Conservation (phyloP, 2,888 invertebrate genomes). For the Cataglyphis livida region DNA sequence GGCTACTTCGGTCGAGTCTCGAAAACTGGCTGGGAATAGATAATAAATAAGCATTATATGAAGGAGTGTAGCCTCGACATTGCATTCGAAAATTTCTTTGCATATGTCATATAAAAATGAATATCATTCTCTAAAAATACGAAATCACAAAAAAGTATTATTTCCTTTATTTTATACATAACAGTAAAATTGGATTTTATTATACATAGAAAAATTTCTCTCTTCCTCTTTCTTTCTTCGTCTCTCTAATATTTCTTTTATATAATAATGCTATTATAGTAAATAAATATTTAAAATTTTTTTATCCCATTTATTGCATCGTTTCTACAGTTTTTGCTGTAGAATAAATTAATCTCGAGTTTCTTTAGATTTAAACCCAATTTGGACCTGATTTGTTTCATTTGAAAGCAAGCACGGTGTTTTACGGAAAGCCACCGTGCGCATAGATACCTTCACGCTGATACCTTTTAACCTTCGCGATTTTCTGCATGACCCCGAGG, state of each 20-base stretch:
- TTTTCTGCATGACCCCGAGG: slow-evolving; percentile 76
- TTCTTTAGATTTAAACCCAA: neutral
- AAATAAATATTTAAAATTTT: neutral
- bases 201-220: neutral
- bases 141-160: neutral
- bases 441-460: slow-evolving; percentile 64
- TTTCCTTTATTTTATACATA: neutral
- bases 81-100: neutral
- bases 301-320: neutral
- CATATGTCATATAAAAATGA: neutral
- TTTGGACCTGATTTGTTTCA: neutral
- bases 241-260: neutral
- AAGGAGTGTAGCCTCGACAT: slow-evolving; percentile 11
- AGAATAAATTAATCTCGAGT: neutral
- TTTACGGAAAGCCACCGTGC: slow-evolving; percentile 11
- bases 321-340: neutral
- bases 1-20: slow-evolving; percentile 6
- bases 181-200: neutral
- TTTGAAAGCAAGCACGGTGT: neutral
- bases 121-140: neutral
- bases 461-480: slow-evolving; percentile 74
- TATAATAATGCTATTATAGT: neutral
- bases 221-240: neutral
- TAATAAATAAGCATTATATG: slow-evolving; percentile 12
- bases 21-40: slow-evolving; percentile 42